Evolutionary conservation across 2,888 invertebrate species (phyloP), one percentile per base, ranked within the genome.

Genomic region (Atrina japonica): DNA sequence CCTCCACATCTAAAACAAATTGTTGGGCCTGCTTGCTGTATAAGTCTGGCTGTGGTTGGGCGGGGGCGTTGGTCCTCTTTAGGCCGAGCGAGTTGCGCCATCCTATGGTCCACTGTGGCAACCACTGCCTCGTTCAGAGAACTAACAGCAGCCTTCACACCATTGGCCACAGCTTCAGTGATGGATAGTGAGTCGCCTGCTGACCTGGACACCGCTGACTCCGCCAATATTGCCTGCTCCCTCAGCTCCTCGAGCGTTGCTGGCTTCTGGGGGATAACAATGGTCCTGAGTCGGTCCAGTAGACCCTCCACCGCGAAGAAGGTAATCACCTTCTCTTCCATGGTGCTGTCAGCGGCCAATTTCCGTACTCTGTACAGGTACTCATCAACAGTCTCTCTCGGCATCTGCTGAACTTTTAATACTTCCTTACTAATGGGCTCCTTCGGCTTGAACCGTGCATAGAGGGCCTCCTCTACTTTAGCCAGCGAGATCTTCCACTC

Each of bases 1-100:
- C 58, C 66, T n/a, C n/a, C n/a, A 40, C 45, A 47, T 60, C 47
- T 16, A 11, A 25, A 30, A 30, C 66, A 66, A 21, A 29, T 18
- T 14, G 2, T 27, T 2, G 49, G 18, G 30, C 3, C n/a, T n/a
- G n/a, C n/a, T n/a, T n/a, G n/a, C n/a, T n/a, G n/a, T n/a, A n/a
- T n/a, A n/a, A n/a, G n/a, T n/a, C n/a, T n/a, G n/a, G n/a, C n/a
- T n/a, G n/a, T n/a, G n/a, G n/a, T n/a, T n/a, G n/a, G n/a, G n/a
- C n/a, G n/a, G n/a, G n/a, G n/a, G n/a, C n/a, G n/a, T n/a, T n/a
- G n/a, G n/a, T n/a, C n/a, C n/a, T n/a, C n/a, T n/a, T n/a, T n/a
- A n/a, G n/a, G n/a, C n/a, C n/a, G n/a, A n/a, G n/a, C n/a, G n/a
- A n/a, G n/a, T n/a, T n/a, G n/a, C n/a, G n/a, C n/a, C n/a, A n/a